Base-by-base conservation (phyloP, 2,113 vertebrate species). In the Oceanodroma tethys region DNA sequence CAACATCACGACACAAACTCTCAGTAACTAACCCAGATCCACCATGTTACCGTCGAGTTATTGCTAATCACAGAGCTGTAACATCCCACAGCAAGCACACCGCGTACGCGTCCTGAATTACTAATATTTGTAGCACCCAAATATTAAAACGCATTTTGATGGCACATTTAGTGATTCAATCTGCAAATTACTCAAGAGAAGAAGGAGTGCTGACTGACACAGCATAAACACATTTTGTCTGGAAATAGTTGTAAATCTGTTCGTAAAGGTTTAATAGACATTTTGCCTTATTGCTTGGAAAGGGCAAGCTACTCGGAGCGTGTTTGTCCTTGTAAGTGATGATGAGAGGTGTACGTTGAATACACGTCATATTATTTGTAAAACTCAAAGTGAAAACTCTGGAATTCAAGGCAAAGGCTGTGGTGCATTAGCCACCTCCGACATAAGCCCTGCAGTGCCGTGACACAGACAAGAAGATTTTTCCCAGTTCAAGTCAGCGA, bases 71-170 rank as follows among this genome's bases (percentile, higher is more conserved):
- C 4, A 2, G 45, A 47, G 58, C 62, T 9, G 8, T 3, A 32
- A 48, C 20, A 23, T 14, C 48, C 50, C 59, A 18, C 29, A 23
- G 80, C 34, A 23, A 34, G 45, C 4, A 16, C 52, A 19, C 40
- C 3, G 13, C 1, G 10, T 4, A 10, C 2, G 16, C 3, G 1
- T 32, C 59, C 65, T 3, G 16, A 48, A 42, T 60, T 40, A 30
- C 59, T 60, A 19, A 6, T 13, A 40, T 23, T 10, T 47, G 43
- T 16, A n/a, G 66, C 40, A 48, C 27, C 27, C 78, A 55, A 29
- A 20, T 48, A 66, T 55, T 48, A 72, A 66, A 43, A 62, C 34
- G 40, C n/a, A 29, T 59, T 76, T 42, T 36, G 22, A 53, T 9
- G 52, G 65, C 52, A 59, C 32, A 11, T n/a, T 34, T 7, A 55